Base-by-base conservation (phyloP, 2,113 vertebrate genomes). In the Cairina moschata region DNA sequence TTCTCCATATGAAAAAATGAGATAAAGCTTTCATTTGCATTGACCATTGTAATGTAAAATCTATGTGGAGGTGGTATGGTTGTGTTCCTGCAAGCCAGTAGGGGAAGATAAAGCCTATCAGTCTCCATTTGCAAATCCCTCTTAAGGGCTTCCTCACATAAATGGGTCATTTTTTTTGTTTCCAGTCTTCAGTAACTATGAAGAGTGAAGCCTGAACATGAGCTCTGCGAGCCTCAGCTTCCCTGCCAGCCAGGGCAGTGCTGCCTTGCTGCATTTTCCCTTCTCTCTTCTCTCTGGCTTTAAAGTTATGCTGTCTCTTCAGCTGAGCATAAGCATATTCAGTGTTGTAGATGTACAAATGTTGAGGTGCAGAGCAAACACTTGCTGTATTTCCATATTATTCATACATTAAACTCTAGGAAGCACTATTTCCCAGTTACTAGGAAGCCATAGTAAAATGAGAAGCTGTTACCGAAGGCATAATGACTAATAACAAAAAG, bases 311-410 rank as follows among this genome's bases (percentile, higher is more conserved):
- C 13, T 72, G 3, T 31, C 2, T 5, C 29, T 66, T 78, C 32
- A 62, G 26, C 11, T 62, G 17, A 2, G 1, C 4, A 9, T 18
- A 50, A 78, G 9, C 10, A 9, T 11, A 7, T 38, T 56, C 52
- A 23, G 32, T 38, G 2, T 0, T 42, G 6, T 11, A 42, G 9
- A 2, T 36, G 2, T 38, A 46, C 32, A 68, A 50, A 42, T 5
- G 5, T 1, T 0, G 23, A n/a, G 62, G 48, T 6, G 8, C 8
- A 10, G 3, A 9, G n/a, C 13, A 20, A 71, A 26, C 3, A 5
- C 4, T 65, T 31, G 9, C 8, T 3, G 8, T 48, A 48, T 13
- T 44, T 66, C 79, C 6, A 0, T 44, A 21, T 46, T 22, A 4
- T 11, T 5, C 14, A 5, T 25, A 50, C 8, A 5, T 77, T 77